A percentile compares a stretch with the other conserved stretches of the same genome.
These are phyloP conservation scores for Anabacerthia variegaticeps DNA, from an alignment of 2,797 vertebrate species.

Conservation along the genomic window DNA sequence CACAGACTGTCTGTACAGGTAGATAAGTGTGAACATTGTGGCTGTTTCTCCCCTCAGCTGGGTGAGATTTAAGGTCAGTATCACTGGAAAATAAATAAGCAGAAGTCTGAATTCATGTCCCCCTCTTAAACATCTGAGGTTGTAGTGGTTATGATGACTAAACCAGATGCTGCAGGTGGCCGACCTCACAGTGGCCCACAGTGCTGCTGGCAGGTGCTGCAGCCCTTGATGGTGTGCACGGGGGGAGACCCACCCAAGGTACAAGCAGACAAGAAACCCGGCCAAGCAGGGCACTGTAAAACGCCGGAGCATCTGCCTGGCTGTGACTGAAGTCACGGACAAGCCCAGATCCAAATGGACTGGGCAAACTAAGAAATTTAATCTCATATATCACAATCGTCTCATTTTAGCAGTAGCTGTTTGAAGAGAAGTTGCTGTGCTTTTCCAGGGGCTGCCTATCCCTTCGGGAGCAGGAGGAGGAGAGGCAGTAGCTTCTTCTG, in stretches of 20 bases:
- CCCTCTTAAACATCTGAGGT: neutral
- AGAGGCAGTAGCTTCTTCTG: neutral
- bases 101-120: neutral
- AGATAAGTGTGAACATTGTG: accelerated
- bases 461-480: neutral
- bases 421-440: neutral
- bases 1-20: neutral
- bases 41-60: neutral
- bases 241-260: neutral
- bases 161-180: neutral
- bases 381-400: neutral
- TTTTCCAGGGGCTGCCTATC: neutral
- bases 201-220: neutral
- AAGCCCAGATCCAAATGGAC: neutral
- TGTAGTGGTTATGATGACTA: neutral
- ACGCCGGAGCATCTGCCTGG: neutral
- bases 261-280: neutral
- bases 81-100: neutral
- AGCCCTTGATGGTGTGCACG: accelerated
- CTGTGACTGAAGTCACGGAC: neutral
- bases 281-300: neutral
- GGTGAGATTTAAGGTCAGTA: neutral
- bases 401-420: neutral
- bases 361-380: neutral
- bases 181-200: accelerated